phyloP scores from a whole-genome alignment of 2,797 vertebrate genomes.

The Hyperoplus immaculatus region DNA sequence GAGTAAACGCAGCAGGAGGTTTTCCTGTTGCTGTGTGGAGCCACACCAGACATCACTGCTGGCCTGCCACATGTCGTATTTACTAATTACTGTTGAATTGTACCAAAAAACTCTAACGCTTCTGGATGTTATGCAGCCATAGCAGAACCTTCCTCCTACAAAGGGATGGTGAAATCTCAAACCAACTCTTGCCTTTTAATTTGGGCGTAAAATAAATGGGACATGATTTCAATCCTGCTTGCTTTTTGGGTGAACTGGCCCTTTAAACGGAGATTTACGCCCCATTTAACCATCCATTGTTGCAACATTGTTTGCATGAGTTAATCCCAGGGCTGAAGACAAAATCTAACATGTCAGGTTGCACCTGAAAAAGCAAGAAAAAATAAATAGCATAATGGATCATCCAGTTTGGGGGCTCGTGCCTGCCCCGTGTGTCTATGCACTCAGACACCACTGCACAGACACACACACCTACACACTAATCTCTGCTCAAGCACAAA shows the following conservation, averaged over 20 bases:
- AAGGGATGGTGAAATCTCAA: slow-evolving; percentile 27
- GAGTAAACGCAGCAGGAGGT: slow-evolving; percentile 19
- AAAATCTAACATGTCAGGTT: slow-evolving; percentile 36
- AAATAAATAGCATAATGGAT: not conserved
- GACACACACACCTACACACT: slow-evolving; percentile 49
- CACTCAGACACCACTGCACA: slow-evolving; percentile 30
- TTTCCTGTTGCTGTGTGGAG: slow-evolving; percentile 24
- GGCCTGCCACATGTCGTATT: slow-evolving; percentile 65
- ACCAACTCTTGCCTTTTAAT: slow-evolving; percentile 48
- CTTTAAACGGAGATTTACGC: slow-evolving; percentile 25
- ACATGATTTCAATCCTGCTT: slow-evolving; percentile 1
- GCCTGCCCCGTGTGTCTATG: slow-evolving; percentile 49
- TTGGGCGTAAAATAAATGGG: slow-evolving; percentile 14
- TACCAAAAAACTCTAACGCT: slow-evolving; percentile 70
- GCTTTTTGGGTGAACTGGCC: slow-evolving; percentile 14
- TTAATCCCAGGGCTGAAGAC: slow-evolving; percentile 44
- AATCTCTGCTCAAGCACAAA: slow-evolving; percentile 83
- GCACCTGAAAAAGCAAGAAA: slow-evolving; percentile 48
- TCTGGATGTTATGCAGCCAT: slow-evolving; percentile 66
- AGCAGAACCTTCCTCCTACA: slow-evolving; percentile 51
- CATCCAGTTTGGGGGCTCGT: slow-evolving; percentile 43
- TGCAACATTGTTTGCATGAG: slow-evolving; percentile 5
- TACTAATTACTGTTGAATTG: slow-evolving; percentile 51
- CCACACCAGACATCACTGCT: slow-evolving; percentile 36
- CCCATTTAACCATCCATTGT: slow-evolving; percentile 16